These are phyloP conservation scores for Hetaerina titia DNA, from an alignment of 2,888 invertebrate genomes.

Conservation along the genomic window DNA sequence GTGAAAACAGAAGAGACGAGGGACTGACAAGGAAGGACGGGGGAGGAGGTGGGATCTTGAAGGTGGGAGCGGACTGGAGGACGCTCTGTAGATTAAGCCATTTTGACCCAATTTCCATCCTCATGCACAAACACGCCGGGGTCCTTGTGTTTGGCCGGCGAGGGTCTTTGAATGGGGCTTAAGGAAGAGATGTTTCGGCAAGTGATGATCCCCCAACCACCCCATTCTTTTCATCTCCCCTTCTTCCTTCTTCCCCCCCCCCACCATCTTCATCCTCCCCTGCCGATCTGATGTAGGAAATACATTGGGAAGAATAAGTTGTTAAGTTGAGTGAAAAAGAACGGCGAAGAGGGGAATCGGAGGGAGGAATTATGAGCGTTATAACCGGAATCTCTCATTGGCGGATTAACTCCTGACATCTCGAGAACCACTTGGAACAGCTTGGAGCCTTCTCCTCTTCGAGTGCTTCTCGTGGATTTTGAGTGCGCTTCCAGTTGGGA, in stretches of 20 bases:
- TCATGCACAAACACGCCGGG: constrained; percentile 25
- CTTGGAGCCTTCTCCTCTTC: not conserved
- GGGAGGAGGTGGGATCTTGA: not conserved
- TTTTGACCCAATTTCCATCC: constrained; percentile 39
- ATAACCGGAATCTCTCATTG: not conserved
- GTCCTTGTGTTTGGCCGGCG: not conserved
- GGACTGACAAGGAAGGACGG: not conserved
- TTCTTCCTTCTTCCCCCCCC: not conserved
- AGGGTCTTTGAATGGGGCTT: not conserved
- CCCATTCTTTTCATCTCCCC: too few species aligned
- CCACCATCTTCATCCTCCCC: not conserved
- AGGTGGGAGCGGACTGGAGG: not conserved
- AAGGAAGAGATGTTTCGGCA: not conserved
- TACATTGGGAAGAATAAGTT: not conserved
- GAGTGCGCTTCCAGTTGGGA: too few species aligned
- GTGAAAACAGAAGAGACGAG: not conserved
- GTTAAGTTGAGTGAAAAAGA: not conserved
- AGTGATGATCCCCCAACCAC: not conserved
- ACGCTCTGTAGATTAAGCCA: not conserved
- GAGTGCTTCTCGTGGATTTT: not conserved
- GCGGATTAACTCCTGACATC: constrained; percentile 69
- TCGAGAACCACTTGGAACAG: not conserved
- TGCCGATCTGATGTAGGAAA: not conserved
- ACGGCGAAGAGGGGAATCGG: not conserved
- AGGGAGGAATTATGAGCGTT: not conserved